Percentiles rank a stretch among this genome's conserved stretches.
Conservation (phyloP, 2,888 invertebrate species). For the Drosophila ezoana region DNA sequence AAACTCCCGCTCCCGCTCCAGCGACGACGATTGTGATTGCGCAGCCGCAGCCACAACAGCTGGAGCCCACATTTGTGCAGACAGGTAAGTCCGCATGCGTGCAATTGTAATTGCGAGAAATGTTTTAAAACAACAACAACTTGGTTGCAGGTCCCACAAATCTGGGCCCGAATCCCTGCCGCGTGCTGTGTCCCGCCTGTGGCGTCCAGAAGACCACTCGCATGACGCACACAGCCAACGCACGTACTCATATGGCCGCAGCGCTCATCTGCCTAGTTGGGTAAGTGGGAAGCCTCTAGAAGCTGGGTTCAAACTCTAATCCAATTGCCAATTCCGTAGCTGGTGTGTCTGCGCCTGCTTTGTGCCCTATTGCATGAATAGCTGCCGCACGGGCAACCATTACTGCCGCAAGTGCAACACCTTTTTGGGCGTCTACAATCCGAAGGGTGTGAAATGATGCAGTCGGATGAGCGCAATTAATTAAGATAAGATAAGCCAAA, state of each 20-base stretch:
- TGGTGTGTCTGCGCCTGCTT: slow-evolving; percentile 84
- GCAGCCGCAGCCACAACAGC: slow-evolving; percentile 39
- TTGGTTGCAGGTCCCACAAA: slow-evolving; percentile 46
- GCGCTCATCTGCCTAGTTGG: slow-evolving; percentile 80
- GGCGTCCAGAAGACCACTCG: slow-evolving; percentile 79
- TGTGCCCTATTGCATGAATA: slow-evolving; percentile 84
- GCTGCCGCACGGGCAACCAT: slow-evolving; percentile 84
- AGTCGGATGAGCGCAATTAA: slow-evolving; percentile 9
- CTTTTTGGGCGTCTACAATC: slow-evolving; percentile 80
- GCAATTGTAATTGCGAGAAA: slow-evolving; percentile 1
- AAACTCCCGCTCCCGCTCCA: slow-evolving; percentile 31
- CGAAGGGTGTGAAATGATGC: slow-evolving; percentile 52
- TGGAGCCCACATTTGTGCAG: slow-evolving; percentile 58
- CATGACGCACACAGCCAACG: slow-evolving; percentile 82
- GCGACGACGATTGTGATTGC: slow-evolving; percentile 41
- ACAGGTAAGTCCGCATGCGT: slow-evolving; percentile 50
- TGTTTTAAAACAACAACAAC: not conserved
- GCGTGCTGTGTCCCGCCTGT: slow-evolving; percentile 80
- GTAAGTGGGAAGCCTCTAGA: slow-evolving; percentile 52
- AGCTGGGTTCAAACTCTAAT: not conserved
- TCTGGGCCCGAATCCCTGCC: slow-evolving; percentile 82
- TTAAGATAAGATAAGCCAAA: slow-evolving; percentile 43
- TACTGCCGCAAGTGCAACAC: slow-evolving; percentile 83
- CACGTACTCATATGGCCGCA: slow-evolving; percentile 81
- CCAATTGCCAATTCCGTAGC: slow-evolving; percentile 42